These are phyloP conservation scores for Columbina picui DNA, from an alignment of 2,113 vertebrate species.

Conservation along the genomic window DNA sequence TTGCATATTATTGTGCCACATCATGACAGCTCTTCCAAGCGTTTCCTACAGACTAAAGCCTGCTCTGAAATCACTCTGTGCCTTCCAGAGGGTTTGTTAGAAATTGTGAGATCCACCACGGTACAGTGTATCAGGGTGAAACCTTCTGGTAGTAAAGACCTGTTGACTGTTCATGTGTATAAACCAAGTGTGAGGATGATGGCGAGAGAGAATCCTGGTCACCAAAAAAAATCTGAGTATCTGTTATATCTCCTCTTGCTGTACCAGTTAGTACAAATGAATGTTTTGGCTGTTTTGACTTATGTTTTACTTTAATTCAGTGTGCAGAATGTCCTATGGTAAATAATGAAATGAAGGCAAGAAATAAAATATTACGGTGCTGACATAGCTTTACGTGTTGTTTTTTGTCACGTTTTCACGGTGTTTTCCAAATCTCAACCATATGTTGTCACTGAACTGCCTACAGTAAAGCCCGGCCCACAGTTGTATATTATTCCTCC, in stretches of 20 bases:
- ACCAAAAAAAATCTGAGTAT: not conserved
- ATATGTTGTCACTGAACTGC: not conserved
- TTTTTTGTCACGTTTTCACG: not conserved
- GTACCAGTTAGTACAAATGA: not conserved
- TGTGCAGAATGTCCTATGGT: not conserved
- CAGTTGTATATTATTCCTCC: not conserved
- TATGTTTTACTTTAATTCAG: not conserved
- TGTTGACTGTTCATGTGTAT: not conserved
- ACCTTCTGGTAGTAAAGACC: not conserved
- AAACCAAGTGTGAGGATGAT: not conserved
- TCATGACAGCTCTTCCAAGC: not conserved
- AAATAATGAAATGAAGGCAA: not conserved
- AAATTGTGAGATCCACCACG: not conserved
- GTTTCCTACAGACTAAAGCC: not conserved
- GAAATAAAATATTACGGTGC: not conserved
- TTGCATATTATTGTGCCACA: not conserved
- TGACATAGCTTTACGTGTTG: not conserved
- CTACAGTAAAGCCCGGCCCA: rapidly evolving
- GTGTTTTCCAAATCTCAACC: not conserved
- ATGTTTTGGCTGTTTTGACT: not conserved
- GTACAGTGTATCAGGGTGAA: not conserved
- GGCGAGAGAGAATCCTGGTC: not conserved
- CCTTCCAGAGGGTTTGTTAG: not conserved
- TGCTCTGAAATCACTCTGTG: not conserved
- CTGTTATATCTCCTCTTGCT: not conserved